These are phyloP conservation scores for Syngnathus floridae DNA, from an alignment of 2,113 vertebrate genomes.

Conservation along the genomic window DNA sequence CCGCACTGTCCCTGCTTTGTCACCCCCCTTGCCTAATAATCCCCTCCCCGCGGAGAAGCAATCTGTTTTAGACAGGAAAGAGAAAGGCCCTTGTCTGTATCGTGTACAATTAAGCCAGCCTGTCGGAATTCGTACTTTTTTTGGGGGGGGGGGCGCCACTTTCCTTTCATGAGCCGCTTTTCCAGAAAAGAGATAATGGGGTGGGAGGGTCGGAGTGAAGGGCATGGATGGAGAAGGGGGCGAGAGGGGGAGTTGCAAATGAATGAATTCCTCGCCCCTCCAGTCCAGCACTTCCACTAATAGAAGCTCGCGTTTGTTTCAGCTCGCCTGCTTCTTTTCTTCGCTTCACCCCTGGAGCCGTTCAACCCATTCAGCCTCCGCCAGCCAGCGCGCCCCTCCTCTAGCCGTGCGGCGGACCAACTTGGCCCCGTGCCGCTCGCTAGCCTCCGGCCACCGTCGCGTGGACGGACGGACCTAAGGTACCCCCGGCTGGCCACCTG, in stretches of 20 bases:
- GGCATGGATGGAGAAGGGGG: conserved; percentile 10
- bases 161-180: conserved; percentile 66
- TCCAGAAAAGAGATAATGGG: conserved; percentile 71
- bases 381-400: conserved; percentile 35
- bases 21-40: conserved; percentile 64
- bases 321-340: conserved; percentile 65
- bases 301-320: conserved; percentile 71
- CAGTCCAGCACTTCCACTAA: conserved; percentile 58
- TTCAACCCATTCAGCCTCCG: conserved; percentile 58
- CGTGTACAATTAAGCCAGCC: conserved; percentile 71
- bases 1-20: conserved; percentile 62
- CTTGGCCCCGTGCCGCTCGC: conserved; percentile 44
- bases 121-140: conserved; percentile 55
- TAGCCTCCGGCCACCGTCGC: conserved; percentile 48
- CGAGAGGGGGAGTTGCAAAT: conserved; percentile 29
- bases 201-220: conserved; percentile 40
- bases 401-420: conserved; percentile 32
- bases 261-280: conserved; percentile 59
- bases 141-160: conserved; percentile 46
- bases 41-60: conserved; percentile 66
- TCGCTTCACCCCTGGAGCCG: conserved; percentile 51
- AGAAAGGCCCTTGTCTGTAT: conserved; percentile 64
- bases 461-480: conserved; percentile 11
- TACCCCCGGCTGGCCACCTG: conserved; percentile 13
- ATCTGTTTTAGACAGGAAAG: conserved; percentile 72